phyloP scores from a whole-genome alignment of 2,113 vertebrate genomes.

The Dicrurus megarhynchus region DNA sequence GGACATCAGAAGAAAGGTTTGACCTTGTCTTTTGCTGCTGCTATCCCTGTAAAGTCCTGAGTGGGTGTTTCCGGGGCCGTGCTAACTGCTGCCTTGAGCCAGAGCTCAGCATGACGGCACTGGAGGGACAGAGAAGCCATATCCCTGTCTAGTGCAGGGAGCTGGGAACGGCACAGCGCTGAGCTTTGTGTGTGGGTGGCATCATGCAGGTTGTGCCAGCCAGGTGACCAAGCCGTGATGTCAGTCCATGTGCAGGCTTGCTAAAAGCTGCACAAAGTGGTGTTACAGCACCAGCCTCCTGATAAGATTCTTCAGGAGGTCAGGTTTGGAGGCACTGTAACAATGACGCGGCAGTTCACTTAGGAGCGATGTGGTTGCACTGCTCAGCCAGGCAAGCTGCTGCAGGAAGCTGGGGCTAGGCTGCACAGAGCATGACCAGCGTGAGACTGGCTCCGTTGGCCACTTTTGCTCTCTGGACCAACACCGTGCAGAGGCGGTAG shows the following conservation, averaged over 20 bases:
- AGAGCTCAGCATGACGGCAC: not conserved
- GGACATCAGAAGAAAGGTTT: not conserved
- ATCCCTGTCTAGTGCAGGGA: not conserved
- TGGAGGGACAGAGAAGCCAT: not conserved
- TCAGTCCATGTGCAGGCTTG: not conserved
- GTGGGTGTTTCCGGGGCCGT: fast-evolving
- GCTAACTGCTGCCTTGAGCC: not conserved
- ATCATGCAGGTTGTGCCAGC: not conserved
- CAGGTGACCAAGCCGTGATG: not conserved
- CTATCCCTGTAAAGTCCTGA: not conserved
- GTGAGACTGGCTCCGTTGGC: fast-evolving
- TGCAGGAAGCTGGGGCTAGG: not conserved
- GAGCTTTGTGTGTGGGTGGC: not conserved
- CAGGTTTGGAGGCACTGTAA: not conserved
- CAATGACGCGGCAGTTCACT: fast-evolving
- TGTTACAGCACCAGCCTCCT: not conserved
- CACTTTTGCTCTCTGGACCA: not conserved
- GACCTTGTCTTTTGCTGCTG: not conserved
- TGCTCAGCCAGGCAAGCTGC: not conserved
- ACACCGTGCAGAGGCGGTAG: fast-evolving
- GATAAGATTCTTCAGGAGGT: not conserved
- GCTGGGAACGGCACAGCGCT: fast-evolving
- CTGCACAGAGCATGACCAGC: not conserved
- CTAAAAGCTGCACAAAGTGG: not conserved
- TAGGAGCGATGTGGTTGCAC: not conserved